A percentile compares a stretch with the other conserved stretches of the same genome.
Evolutionary conservation across 2,888 invertebrate genomes (phyloP).

Genomic region (Pseudococcus longispinus): DNA sequence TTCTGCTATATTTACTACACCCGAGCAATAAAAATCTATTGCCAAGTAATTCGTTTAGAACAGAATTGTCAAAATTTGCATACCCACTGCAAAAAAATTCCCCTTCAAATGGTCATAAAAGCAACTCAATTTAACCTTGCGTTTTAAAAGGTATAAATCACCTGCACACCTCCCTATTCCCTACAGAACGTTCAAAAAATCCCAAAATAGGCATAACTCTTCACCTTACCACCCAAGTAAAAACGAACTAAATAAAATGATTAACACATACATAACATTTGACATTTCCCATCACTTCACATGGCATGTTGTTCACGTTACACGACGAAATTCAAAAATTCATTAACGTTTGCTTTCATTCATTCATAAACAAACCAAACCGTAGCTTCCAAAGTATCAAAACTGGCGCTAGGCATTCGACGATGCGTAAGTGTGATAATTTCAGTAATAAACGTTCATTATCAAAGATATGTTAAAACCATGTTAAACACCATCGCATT

Average conservation of each 20-base stretch:
- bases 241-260: neutral
- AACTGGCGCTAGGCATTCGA: neutral
- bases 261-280: neutral
- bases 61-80: too few relatives aligned
- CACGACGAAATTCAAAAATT: neutral
- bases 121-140: too few relatives aligned
- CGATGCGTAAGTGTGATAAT: neutral
- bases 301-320: too few relatives aligned
- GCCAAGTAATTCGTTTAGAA: too few relatives aligned
- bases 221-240: neutral
- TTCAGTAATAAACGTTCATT: neutral
- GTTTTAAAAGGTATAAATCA: too few relatives aligned
- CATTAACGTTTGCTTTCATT: neutral
- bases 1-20: too few relatives aligned
- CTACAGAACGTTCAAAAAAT: neutral
- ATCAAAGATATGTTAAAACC: constrained; percentile 18
- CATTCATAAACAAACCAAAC: neutral
- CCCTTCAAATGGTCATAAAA: too few relatives aligned
- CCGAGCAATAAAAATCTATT: too few relatives aligned
- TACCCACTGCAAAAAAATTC: too few relatives aligned
- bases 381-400: neutral
- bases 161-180: too few relatives aligned
- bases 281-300: neutral
- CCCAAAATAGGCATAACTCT: neutral
- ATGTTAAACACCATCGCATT: constrained; percentile 12